Conservation (phyloP, 2,797 vertebrate genomes). For the Danio kyathit region DNA sequence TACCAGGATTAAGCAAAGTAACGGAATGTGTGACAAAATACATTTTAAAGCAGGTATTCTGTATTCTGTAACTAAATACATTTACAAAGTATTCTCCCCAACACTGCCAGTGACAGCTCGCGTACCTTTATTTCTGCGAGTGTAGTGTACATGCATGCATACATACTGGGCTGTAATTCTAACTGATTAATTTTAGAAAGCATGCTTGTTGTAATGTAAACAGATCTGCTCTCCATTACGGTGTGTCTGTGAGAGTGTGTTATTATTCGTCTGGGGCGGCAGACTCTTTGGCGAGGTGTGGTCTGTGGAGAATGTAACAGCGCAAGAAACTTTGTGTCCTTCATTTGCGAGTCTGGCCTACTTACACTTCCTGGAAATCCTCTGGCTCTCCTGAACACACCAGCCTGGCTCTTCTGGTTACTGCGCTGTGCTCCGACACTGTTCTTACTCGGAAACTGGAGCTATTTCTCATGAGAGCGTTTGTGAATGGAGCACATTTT, state of each 20-base stretch:
- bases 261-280: conserved; percentile 35
- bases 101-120: too few relatives aligned
- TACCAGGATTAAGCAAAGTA: too few relatives aligned
- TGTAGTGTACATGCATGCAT: too few relatives aligned
- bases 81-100: too few relatives aligned
- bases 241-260: neutral
- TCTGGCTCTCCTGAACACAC: conserved; percentile 36
- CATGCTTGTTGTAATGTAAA: neutral
- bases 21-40: too few relatives aligned
- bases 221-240: neutral
- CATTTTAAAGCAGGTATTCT: too few relatives aligned
- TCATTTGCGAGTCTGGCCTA: conserved; percentile 48
- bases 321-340: conserved; percentile 13
- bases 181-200: neutral
- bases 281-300: conserved; percentile 26
- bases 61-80: too few relatives aligned
- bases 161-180: neutral
- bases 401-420: conserved; percentile 39
- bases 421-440: too few relatives aligned
- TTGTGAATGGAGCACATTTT: too few relatives aligned
- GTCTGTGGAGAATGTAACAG: conserved; percentile 30
- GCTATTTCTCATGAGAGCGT: too few relatives aligned
- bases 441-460: too few relatives aligned
- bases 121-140: too few relatives aligned
- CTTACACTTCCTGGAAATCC: conserved; percentile 50